Conservation (phyloP, 2,797 vertebrate species). For the Numenius phaeopus region DNA sequence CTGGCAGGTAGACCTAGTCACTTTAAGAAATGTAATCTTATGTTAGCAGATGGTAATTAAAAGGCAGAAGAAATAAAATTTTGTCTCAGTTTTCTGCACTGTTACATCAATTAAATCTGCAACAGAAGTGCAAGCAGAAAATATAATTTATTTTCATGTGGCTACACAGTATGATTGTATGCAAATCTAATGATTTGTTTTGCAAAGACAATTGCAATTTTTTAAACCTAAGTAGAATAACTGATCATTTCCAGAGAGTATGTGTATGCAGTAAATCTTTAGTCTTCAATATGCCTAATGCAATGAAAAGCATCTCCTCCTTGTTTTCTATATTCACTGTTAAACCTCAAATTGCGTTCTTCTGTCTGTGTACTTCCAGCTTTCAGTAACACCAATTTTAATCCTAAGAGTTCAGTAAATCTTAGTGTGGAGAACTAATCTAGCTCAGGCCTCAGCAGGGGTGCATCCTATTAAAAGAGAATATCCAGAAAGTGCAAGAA, state of each 20-base stretch:
- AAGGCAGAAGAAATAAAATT: constrained; percentile 78
- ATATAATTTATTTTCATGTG: constrained; percentile 55
- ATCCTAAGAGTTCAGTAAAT: background rate
- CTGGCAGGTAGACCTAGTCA: constrained; percentile 75
- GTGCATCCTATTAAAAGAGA: background rate
- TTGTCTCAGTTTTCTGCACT: constrained; percentile 74
- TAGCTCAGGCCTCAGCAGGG: background rate
- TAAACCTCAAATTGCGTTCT: constrained; percentile 15
- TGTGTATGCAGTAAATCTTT: constrained; percentile 36
- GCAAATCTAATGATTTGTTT: constrained; percentile 66
- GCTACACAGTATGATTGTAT: constrained; percentile 56
- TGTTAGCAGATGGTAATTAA: constrained; percentile 80
- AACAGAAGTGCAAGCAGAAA: constrained; percentile 55
- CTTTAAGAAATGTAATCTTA: constrained; percentile 76
- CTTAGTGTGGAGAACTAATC: background rate
- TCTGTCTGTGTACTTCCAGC: background rate
- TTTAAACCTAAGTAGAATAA: constrained; percentile 51
- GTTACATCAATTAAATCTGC: constrained; percentile 75
- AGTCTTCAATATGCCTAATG: background rate
- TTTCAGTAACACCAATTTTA: background rate
- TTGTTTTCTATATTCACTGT: background rate
- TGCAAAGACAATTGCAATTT: constrained; percentile 51
- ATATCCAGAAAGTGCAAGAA: background rate
- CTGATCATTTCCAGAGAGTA: constrained; percentile 13
- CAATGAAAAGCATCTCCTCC: constrained; percentile 30